These are phyloP conservation scores for Ceratoteleas bidentatus DNA, from an alignment of 1,140 invertebrate species.

Conservation along the genomic window DNA sequence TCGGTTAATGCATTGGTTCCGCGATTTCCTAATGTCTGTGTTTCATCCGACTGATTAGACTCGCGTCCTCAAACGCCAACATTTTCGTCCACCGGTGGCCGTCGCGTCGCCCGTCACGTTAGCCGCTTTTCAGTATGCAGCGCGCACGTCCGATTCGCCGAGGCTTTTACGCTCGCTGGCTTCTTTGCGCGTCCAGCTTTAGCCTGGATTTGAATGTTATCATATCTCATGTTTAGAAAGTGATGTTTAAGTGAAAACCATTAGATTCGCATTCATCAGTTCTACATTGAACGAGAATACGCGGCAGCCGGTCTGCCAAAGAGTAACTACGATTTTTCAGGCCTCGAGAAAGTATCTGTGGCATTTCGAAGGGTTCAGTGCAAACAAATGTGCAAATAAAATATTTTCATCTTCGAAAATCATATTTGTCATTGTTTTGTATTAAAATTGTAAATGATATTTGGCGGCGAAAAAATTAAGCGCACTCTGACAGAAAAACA, in stretches of 20 bases:
- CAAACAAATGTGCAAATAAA: too few relatives aligned
- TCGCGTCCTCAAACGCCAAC: constrained; percentile 4
- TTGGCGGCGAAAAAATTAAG: too few relatives aligned
- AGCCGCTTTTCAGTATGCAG: background rate
- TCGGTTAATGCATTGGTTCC: constrained; percentile 42
- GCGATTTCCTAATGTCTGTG: constrained; percentile 38
- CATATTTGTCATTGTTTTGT: too few relatives aligned
- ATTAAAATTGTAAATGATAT: too few relatives aligned
- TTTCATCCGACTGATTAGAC: constrained; percentile 19
- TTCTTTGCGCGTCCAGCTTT: constrained; percentile 1
- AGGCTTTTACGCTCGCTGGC: constrained; percentile 7
- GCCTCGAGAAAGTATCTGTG: too few relatives aligned
- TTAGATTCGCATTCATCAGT: too few relatives aligned
- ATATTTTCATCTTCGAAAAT: too few relatives aligned
- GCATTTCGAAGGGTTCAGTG: too few relatives aligned
- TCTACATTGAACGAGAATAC: too few relatives aligned
- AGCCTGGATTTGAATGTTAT: constrained; percentile 12
- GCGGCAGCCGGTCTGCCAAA: too few relatives aligned
- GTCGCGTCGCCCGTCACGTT: background rate
- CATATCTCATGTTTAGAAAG: constrained; percentile 10
- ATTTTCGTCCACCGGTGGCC: background rate
- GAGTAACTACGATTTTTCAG: too few relatives aligned
- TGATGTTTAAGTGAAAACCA: background rate
- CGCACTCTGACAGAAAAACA: too few relatives aligned
- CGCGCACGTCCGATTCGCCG: background rate